phyloP scores from a whole-genome alignment of 2,888 invertebrate species.

The Apodemia mormo region DNA sequence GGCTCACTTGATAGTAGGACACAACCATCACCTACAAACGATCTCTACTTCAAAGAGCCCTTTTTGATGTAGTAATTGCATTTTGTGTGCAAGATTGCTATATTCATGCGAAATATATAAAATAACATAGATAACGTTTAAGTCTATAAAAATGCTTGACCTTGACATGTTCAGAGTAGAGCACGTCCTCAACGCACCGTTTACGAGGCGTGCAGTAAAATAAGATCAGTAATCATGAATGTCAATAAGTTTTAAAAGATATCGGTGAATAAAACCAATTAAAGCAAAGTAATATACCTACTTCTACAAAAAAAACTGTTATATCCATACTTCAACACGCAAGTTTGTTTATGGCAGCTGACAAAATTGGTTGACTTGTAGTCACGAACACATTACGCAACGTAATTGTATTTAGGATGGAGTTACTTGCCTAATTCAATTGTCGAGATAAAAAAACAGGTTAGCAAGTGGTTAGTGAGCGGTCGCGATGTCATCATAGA shows the following conservation, averaged over 20 bases:
- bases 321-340: not conserved
- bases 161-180: too few species aligned
- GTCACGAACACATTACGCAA: conserved; percentile 26
- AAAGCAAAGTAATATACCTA: not conserved
- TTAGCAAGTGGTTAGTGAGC: conserved; percentile 56
- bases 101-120: too few species aligned
- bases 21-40: too few species aligned
- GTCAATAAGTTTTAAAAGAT: not conserved
- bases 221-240: too few species aligned
- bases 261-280: not conserved
- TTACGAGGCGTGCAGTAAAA: too few species aligned
- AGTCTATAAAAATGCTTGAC: too few species aligned
- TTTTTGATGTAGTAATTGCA: too few species aligned
- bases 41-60: too few species aligned
- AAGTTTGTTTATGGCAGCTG: conserved; percentile 11
- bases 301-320: not conserved
- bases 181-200: too few species aligned
- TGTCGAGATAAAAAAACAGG: conserved; percentile 55
- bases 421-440: conserved; percentile 43
- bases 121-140: too few species aligned
- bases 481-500: conserved; percentile 70
- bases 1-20: too few species aligned
- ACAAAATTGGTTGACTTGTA: conserved; percentile 23
- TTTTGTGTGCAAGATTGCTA: too few species aligned
- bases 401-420: conserved; percentile 29